Base-by-base conservation (phyloP, 2,888 invertebrate species). In the Metacarcinus magister region DNA sequence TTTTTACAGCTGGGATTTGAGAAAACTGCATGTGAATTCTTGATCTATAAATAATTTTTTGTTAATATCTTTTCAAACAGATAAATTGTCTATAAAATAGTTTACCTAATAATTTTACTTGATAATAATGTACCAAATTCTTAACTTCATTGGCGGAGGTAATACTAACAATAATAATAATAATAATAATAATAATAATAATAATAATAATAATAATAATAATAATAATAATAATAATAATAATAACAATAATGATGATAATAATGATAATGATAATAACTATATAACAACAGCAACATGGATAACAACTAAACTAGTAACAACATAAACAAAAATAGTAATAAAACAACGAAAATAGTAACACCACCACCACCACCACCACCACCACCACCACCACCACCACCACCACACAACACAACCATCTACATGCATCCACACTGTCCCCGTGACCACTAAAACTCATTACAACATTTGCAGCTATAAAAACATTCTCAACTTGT, bases 381-480 rank as follows among this genome's bases (percentile, higher is more conserved):
- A 13, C 54, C 13, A 54, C 54, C 54, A 54, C 54, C 60, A 60
- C 60, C 60, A 60, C 23, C 60, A 60, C 60, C 19, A 23, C 23
- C 60, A 60, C 4, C 60, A 60, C 60, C 60, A 60, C 60, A 60
- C 60, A 0, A 39, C 54, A 54, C 10, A 5, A 8, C 54, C 54
- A 54, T 13, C 54, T 19, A 54, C 23, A 19, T 23, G 4, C 60
- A 60, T 23, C 60, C 16, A 16, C 13, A 60, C 13, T 19, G 23
- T 23, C 60, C 8, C 60, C 60, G 23, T 19, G 23, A 60, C 60
- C 60, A 60, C 60, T 60, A 60, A 60, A 60, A 60, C 60, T 60
- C 60, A 60, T 60, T 60, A 60, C 60, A 60, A 60, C 60, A 60
- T 60, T 60, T 60, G 60, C 60, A 60, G 60, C 60, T 60, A 60